Percentiles rank a stretch among this genome's conserved stretches.
Evolutionary conservation across 2,113 vertebrate species (phyloP).

Genomic region (Bambusicola thoracicus): DNA sequence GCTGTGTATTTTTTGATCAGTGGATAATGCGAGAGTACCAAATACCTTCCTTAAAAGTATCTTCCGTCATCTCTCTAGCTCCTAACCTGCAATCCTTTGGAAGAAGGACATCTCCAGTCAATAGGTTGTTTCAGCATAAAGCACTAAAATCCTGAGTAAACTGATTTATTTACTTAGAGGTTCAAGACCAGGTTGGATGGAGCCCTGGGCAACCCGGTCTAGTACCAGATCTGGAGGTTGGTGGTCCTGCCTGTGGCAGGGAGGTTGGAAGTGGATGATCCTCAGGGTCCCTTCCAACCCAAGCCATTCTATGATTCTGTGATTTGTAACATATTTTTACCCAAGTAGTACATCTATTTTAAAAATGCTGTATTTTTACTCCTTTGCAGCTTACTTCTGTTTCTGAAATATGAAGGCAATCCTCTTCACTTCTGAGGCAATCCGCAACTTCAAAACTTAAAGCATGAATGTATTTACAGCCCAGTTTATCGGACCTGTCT

Average conservation of each 20-base stretch:
- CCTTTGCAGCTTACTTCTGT: background rate
- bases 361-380: background rate
- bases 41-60: background rate
- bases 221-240: too few relatives aligned
- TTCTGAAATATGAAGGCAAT: background rate
- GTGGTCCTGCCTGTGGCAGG: too few relatives aligned
- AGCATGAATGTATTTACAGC: background rate
- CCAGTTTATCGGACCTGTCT: background rate
- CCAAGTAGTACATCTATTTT: background rate
- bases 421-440: background rate
- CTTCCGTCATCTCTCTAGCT: background rate
- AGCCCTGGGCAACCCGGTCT: too few relatives aligned
- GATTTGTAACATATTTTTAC: background rate
- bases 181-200: too few relatives aligned
- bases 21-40: background rate
- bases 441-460: background rate
- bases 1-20: background rate
- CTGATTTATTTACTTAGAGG: background rate
- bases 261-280: too few relatives aligned
- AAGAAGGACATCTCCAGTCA: background rate
- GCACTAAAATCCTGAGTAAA: background rate
- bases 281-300: too few relatives aligned
- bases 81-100: background rate
- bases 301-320: too few relatives aligned
- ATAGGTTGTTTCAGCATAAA: background rate